Percentiles rank a stretch among this genome's conserved stretches.
phyloP scores from a whole-genome alignment of 2,113 vertebrate species.

The Petrocephalus microphthalmus region DNA sequence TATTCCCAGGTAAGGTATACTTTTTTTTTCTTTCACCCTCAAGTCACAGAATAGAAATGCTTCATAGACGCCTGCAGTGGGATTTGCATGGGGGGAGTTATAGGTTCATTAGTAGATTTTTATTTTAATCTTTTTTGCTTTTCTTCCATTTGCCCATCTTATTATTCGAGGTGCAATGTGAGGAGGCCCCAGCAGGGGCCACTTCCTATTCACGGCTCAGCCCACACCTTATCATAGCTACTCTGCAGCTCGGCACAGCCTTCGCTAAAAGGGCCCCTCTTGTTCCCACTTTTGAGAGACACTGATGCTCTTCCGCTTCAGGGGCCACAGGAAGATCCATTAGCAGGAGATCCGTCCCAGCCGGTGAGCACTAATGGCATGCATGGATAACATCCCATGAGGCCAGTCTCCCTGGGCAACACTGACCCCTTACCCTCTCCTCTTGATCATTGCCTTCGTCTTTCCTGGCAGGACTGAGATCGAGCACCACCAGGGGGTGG shows the following conservation, averaged over 20 bases:
- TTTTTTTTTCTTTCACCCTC: neutral
- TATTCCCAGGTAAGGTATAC: neutral
- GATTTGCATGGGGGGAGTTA: neutral
- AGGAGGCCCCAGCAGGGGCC: neutral
- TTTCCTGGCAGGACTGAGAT: neutral
- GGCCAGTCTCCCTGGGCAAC: neutral
- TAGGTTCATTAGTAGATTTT: neutral
- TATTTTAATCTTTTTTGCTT: neutral
- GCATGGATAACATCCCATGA: constrained; percentile 8
- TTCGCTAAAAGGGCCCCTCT: constrained; percentile 41
- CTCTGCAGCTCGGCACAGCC: constrained; percentile 46
- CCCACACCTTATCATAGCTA: constrained; percentile 22
- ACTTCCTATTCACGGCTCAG: neutral
- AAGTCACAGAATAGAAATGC: neutral
- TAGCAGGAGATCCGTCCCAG: neutral
- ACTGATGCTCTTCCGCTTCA: neutral
- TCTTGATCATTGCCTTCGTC: neutral
- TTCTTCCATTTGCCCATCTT: neutral
- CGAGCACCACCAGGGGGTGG: neutral
- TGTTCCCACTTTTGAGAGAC: neutral
- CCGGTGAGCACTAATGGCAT: neutral
- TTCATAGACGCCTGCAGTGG: neutral
- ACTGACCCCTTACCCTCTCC: neutral
- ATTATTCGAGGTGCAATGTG: neutral
- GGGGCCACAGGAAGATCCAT: neutral